A percentile compares a stretch with the other conserved stretches of the same genome.
Evolutionary conservation across 37 sponge, comb jelly and placozoan genomes (phyloP).

Genomic region (Tethya wilhelma): DNA sequence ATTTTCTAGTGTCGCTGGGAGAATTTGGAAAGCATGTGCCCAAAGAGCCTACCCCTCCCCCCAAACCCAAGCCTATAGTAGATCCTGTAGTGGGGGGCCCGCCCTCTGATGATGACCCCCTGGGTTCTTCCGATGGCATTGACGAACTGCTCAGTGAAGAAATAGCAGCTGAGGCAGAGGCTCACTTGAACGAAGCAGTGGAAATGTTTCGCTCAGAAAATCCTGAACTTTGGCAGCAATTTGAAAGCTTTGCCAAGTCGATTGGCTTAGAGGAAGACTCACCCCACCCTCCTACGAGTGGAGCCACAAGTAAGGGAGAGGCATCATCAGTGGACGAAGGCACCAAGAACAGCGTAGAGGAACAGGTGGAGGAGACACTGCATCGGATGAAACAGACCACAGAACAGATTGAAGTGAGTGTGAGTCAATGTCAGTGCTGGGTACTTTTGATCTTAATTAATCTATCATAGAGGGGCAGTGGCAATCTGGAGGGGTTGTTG

Average conservation of each 20-base stretch:
- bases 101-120: too few relatives aligned
- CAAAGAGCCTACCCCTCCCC: background rate
- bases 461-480: background rate
- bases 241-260: conserved; percentile 42
- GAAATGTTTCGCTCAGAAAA: conserved; percentile 47
- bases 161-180: conserved; percentile 52
- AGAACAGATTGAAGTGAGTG: conserved; percentile 9
- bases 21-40: conserved; percentile 81
- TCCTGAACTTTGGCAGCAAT: conserved; percentile 78
- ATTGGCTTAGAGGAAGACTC: conserved; percentile 11
- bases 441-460: background rate
- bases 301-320: conserved; percentile 14
- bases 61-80: background rate
- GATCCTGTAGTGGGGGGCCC: background rate
- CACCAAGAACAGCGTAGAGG: conserved; percentile 16
- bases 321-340: conserved; percentile 11
- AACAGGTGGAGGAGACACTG: conserved; percentile 61
- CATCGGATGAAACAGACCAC: conserved; percentile 29
- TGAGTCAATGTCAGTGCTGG: too few relatives aligned
- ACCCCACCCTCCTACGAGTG: background rate
- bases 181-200: conserved; percentile 60
- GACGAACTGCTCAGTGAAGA: conserved; percentile 52
- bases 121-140: background rate
- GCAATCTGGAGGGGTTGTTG: conserved; percentile 31
- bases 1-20: conserved; percentile 61